These are phyloP conservation scores for Aquila chrysaetos DNA, from an alignment of 2,797 vertebrate species.

Conservation along the genomic window DNA sequence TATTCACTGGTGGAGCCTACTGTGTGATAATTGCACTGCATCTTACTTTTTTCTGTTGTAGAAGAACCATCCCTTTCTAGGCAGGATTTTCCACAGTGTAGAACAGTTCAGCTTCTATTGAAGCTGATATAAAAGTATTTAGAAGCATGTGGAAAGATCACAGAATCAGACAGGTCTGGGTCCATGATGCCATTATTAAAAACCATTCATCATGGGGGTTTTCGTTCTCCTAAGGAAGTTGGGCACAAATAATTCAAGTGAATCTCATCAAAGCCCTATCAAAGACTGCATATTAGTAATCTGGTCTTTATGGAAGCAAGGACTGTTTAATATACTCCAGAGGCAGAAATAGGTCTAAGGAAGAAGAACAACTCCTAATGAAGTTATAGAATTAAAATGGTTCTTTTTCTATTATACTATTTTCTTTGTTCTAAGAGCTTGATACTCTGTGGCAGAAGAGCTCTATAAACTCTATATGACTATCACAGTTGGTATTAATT, in stretches of 20 bases:
- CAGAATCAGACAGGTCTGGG: not conserved
- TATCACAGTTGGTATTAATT: not conserved
- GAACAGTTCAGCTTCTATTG: not conserved
- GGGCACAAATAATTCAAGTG: not conserved
- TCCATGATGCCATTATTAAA: conserved; percentile 47
- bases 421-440: not conserved
- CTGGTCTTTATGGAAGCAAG: not conserved
- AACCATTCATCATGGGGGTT: conserved; percentile 3
- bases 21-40: not conserved
- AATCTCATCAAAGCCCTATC: not conserved
- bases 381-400: not conserved
- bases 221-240: not conserved
- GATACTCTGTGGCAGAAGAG: not conserved
- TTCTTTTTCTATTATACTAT: too few species aligned
- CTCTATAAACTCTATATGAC: not conserved
- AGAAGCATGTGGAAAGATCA: not conserved
- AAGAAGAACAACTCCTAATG: not conserved
- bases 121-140: not conserved
- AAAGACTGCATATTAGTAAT: not conserved
- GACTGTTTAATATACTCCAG: not conserved
- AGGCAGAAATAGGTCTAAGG: not conserved
- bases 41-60: not conserved
- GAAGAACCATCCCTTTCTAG: not conserved
- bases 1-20: not conserved
- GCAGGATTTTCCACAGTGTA: not conserved